These are phyloP conservation scores for Sebastes trivittatus DNA, from an alignment of 2,797 vertebrate genomes.

Conservation along the genomic window DNA sequence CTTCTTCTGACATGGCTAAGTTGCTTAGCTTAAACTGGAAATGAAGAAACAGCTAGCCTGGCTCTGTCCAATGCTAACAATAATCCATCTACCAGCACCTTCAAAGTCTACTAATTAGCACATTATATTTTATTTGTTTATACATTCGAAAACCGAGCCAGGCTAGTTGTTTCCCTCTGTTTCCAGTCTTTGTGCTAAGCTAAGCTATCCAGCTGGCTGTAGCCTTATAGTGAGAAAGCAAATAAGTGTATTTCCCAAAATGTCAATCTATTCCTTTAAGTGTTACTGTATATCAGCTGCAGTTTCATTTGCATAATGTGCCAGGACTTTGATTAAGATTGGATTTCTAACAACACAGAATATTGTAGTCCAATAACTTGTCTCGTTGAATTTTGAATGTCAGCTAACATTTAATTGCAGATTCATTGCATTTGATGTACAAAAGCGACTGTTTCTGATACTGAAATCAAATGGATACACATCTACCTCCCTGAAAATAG, in stretches of 20 bases:
- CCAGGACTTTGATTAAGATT: neutral
- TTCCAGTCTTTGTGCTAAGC: neutral
- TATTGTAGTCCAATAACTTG: neutral
- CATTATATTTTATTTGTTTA: neutral
- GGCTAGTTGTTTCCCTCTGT: neutral
- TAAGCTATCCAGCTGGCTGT: neutral
- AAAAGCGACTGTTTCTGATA: neutral
- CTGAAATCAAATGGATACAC: conserved; percentile 6
- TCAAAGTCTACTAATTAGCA: no score
- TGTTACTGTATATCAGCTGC: neutral
- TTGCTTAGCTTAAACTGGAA: no score
- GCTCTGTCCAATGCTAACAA: no score
- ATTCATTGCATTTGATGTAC: neutral
- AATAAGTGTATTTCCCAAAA: neutral
- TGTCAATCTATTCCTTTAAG: neutral
- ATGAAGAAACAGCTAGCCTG: neutral
- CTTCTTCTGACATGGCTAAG: no score
- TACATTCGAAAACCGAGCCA: neutral
- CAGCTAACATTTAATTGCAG: neutral
- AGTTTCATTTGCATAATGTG: neutral
- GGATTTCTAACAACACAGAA: neutral
- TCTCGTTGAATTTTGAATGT: neutral
- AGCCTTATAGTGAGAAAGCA: neutral
- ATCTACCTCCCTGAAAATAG: conserved; percentile 32
- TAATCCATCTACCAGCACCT: no score